phyloP scores from a whole-genome alignment of 1,140 invertebrate species.

The Trachelipus rathkii region DNA sequence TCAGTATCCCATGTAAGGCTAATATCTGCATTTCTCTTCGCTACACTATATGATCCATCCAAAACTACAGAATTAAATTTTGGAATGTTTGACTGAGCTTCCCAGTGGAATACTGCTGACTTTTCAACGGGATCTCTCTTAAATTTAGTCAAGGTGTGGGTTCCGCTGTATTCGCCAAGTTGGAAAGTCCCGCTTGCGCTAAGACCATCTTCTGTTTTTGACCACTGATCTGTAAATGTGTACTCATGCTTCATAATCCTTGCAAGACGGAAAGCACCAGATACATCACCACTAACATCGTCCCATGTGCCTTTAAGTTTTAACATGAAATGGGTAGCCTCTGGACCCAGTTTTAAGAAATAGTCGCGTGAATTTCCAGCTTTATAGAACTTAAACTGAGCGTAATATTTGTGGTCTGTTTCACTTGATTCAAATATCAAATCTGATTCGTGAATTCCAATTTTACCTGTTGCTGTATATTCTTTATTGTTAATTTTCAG shows the following conservation, averaged over 20 bases:
- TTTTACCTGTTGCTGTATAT: slow-evolving; percentile 29
- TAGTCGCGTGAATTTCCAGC: slow-evolving; percentile 24
- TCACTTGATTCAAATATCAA: slow-evolving; percentile 16
- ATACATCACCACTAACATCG: slow-evolving; percentile 28
- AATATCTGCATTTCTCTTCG: slow-evolving; percentile 23
- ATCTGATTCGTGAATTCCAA: slow-evolving; percentile 24
- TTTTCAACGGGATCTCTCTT: slow-evolving; percentile 8
- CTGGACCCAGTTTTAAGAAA: slow-evolving; percentile 34
- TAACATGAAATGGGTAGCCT: slow-evolving; percentile 27
- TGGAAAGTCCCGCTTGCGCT: slow-evolving; percentile 25
- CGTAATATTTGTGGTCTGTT: neutral
- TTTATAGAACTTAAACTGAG: slow-evolving; percentile 29
- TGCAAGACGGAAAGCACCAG: slow-evolving; percentile 30
- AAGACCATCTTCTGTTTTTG: slow-evolving; percentile 23
- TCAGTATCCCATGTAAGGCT: slow-evolving; percentile 18
- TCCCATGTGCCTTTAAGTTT: slow-evolving; percentile 32
- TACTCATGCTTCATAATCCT: slow-evolving; percentile 25
- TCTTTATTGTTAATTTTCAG: slow-evolving; percentile 18
- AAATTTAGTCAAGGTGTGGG: slow-evolving; percentile 17
- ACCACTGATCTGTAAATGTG: slow-evolving; percentile 26
- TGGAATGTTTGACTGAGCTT: slow-evolving; percentile 29
- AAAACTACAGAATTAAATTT: slow-evolving; percentile 21
- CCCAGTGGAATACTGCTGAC: slow-evolving; percentile 25
- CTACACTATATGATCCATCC: slow-evolving; percentile 30
- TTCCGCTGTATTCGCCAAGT: slow-evolving; percentile 28